Conservation (phyloP, 2,797 vertebrate genomes). For the Mus spretus region DNA sequence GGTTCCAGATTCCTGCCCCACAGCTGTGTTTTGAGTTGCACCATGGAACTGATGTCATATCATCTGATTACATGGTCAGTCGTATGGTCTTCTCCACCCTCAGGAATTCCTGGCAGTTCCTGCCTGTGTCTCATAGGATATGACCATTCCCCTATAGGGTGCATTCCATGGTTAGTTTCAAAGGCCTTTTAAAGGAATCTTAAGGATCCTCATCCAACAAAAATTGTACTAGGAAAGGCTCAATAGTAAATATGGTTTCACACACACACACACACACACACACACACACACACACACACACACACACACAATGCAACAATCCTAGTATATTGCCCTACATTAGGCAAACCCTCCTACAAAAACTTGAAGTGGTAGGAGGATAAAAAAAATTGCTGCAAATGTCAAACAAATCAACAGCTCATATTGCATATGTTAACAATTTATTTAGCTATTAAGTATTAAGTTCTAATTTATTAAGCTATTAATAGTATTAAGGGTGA, state of each 20-base stretch:
- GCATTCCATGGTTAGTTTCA: conserved; percentile 9
- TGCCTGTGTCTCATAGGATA: conserved; percentile 21
- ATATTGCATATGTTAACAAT: not conserved
- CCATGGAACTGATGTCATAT: conserved; percentile 48
- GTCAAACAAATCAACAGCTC: not conserved
- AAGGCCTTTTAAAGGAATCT: conserved; percentile 49
- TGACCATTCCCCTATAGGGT: not conserved
- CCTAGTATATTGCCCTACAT: not conserved
- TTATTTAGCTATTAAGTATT: not conserved
- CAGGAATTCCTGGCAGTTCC: conserved; percentile 54
- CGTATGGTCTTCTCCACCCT: conserved; percentile 43
- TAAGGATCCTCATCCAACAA: conserved; percentile 53
- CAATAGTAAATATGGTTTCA: conserved; percentile 42
- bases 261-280: too few relatives aligned
- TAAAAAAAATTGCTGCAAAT: not conserved
- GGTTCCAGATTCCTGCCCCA: conserved; percentile 57
- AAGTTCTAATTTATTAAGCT: not conserved
- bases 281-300: too few relatives aligned
- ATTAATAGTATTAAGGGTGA: conserved; percentile 3
- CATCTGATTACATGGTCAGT: conserved; percentile 47
- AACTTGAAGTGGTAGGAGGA: conserved; percentile 11
- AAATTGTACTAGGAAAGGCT: not conserved
- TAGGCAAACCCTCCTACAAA: not conserved
- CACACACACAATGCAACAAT: not conserved
- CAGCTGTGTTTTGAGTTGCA: conserved; percentile 74